Conservation (phyloP, 2,888 invertebrate genomes). For the Callimorpha dominula region DNA sequence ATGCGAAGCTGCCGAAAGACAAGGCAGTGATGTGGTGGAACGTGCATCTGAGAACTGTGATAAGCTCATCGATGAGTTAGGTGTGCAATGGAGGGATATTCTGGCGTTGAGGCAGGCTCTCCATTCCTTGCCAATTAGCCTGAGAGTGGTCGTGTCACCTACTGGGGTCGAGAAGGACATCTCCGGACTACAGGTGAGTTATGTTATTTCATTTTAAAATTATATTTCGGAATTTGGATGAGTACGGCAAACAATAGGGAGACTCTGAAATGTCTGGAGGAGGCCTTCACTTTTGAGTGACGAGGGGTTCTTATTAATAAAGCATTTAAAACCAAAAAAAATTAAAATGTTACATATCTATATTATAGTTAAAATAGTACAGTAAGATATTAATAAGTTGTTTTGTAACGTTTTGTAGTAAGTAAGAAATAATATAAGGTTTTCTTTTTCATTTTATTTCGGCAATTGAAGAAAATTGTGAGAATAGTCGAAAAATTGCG, state of each 20-base stretch:
- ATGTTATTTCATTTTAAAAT: not conserved
- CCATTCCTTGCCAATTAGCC: slow-evolving; percentile 91
- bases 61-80: slow-evolving; percentile 89
- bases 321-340: too few species aligned
- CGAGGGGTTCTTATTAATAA: too few species aligned
- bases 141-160: slow-evolving; percentile 92
- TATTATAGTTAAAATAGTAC: too few species aligned
- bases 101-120: slow-evolving; percentile 91
- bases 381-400: too few species aligned
- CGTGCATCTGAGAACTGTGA: slow-evolving; percentile 92
- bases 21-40: slow-evolving; percentile 92
- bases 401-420: too few species aligned
- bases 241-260: too few species aligned
- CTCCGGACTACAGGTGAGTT: slow-evolving; percentile 84
- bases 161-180: slow-evolving; percentile 92
- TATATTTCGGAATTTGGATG: not conserved
- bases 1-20: slow-evolving; percentile 90
- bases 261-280: too few species aligned
- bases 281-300: too few species aligned
- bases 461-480: not conserved
- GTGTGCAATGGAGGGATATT: slow-evolving; percentile 92
- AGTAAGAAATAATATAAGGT: too few species aligned
- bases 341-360: too few species aligned
- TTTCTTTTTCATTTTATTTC: not conserved
- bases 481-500: too few species aligned